Percentiles rank a stretch among this genome's conserved stretches.
Evolutionary conservation across 2,113 vertebrate species (phyloP).

Genomic region (Rhea americana): DNA sequence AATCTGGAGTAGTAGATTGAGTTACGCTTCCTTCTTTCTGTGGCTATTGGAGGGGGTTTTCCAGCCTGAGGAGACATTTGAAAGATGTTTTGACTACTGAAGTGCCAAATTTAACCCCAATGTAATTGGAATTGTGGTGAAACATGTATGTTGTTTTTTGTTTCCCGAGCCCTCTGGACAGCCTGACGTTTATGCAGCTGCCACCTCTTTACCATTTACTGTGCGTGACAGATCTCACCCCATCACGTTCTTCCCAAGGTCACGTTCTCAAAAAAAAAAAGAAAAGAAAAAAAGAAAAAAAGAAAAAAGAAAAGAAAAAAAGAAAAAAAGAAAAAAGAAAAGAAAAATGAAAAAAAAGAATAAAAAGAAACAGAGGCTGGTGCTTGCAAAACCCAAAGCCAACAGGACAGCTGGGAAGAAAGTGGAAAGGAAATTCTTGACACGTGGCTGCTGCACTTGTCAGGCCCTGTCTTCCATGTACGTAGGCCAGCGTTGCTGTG

Average conservation of each 20-base stretch:
- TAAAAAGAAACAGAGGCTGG: neutral
- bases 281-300: neutral
- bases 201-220: neutral
- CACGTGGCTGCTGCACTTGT: neutral
- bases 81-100: slow-evolving; percentile 66
- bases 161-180: slow-evolving; percentile 34
- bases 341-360: neutral
- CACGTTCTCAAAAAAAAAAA: neutral
- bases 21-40: slow-evolving; percentile 32
- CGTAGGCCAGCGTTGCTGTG: too few relatives aligned
- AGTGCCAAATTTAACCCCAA: slow-evolving; percentile 57
- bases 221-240: neutral
- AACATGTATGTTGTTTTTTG: slow-evolving; percentile 47
- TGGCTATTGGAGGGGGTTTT: slow-evolving; percentile 11
- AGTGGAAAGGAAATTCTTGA: rapidly evolving
- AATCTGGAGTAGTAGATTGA: slow-evolving; percentile 47
- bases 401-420: neutral
- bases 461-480: neutral
- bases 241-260: neutral
- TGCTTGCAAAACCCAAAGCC: neutral
- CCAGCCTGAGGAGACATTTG: slow-evolving; percentile 28
- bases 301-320: neutral
- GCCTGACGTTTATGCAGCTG: slow-evolving; percentile 33
- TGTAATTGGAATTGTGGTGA: slow-evolving; percentile 43
- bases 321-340: rapidly evolving